Evolutionary conservation across 2,797 vertebrate genomes (phyloP).

Genomic region (Sparus aurata): DNA sequence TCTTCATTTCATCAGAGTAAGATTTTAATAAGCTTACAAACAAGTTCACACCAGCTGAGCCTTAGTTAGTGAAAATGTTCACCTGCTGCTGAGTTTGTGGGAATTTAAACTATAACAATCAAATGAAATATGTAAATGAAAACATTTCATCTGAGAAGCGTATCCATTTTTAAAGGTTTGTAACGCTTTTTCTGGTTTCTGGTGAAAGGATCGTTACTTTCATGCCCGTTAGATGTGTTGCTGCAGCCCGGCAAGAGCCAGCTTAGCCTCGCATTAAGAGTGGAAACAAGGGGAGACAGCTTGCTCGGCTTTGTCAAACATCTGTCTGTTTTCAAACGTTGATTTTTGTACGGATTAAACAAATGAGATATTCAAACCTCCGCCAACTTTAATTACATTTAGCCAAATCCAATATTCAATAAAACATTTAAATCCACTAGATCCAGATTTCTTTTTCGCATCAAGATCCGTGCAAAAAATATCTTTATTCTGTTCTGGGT

Average conservation of each 20-base stretch:
- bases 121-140: not conserved
- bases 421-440: too few species aligned
- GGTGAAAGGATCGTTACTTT: not conserved
- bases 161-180: not conserved
- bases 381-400: too few species aligned
- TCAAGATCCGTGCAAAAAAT: too few species aligned
- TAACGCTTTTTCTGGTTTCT: not conserved
- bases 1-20: slow-evolving; percentile 18
- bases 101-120: not conserved
- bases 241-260: too few species aligned
- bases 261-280: too few species aligned
- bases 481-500: too few species aligned
- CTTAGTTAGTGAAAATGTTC: not conserved
- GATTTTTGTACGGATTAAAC: not conserved
- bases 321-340: not conserved
- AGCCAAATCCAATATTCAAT: too few species aligned
- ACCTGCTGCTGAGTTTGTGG: not conserved
- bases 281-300: not conserved
- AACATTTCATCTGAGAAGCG: not conserved
- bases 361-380: not conserved
- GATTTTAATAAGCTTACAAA: slow-evolving; percentile 21
- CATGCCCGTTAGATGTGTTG: not conserved
- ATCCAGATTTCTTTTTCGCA: too few species aligned
- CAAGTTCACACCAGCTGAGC: slow-evolving; percentile 11
- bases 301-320: not conserved